Evolutionary conservation across 2,113 vertebrate species (phyloP), one percentile per base, ranked within the genome.

Genomic region (Dolichotis patagonum): DNA sequence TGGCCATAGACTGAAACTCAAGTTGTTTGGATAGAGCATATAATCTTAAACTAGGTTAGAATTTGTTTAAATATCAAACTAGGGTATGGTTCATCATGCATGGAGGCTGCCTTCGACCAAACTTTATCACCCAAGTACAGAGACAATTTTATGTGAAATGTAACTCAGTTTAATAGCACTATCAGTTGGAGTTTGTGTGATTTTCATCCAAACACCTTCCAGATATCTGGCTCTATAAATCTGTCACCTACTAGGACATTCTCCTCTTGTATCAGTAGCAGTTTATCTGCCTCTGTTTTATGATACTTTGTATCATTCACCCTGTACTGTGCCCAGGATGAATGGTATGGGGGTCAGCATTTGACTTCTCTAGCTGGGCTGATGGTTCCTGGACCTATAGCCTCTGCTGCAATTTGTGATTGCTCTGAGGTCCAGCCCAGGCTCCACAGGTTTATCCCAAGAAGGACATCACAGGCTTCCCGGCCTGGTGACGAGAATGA

Each of bases 351-450:
- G 32, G 58, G 6, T 14, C 8, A 0, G 0, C 12, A 8, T 20
- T 35, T 60, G 7, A 32, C 38, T 32, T 58, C 3, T 10, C 26
- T 9, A 4, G 0, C 0, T 0, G 26, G 49, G 14, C 62, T 20
- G 0, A 22, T 24, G 56, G 24, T 46, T 67, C 24, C 87, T 3
- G 20, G 9, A 24, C 49, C 17, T 81, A 14, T 4, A 13, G 1
- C 3, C 13, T 2, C 0, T 10, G 20, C 30, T 16, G 11, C 22
- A 19, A 81, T 77, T 58, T 5, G 19, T 49, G 46, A 77, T 5
- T 19, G 10, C 20, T 38, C 32, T 7, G 4, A n/a, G 43, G 4
- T 71, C 46, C 43, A n/a, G 0, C 0, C 1, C 2, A 38, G 46
- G 8, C n/a, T 60, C 5, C 56, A 46, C 6, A 11, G 5, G n/a